Evolutionary conservation across 1,140 invertebrate genomes (phyloP).

Genomic region (Onthophagus taurus): DNA sequence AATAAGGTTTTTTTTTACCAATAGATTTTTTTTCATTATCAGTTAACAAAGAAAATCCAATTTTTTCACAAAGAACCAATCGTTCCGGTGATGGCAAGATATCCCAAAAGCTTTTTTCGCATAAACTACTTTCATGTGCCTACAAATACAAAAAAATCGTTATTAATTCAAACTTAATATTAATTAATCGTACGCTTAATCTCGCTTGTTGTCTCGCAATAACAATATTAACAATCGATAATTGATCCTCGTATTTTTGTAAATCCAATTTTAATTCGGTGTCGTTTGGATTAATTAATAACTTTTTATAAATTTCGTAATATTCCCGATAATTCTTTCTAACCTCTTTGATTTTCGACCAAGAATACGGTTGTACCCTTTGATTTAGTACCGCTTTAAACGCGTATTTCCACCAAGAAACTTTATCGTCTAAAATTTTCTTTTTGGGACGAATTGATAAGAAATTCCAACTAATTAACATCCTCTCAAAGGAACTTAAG

Average conservation of each 20-base stretch:
- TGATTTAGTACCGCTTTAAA: conserved; percentile 63
- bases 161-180: background rate
- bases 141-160: conserved; percentile 12
- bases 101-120: conserved; percentile 51
- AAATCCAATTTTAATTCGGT: conserved; percentile 63
- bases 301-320: conserved; percentile 60
- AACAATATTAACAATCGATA: conserved; percentile 66
- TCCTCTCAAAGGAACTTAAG: conserved; percentile 55
- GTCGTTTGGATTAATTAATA: conserved; percentile 60
- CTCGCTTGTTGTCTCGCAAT: conserved; percentile 73
- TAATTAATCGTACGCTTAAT: conserved; percentile 47
- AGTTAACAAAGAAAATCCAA: conserved; percentile 34
- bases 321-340: conserved; percentile 63
- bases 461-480: conserved; percentile 56
- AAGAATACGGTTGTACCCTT: conserved; percentile 61
- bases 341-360: conserved; percentile 59
- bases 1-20: conserved; percentile 27
- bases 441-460: conserved; percentile 38
- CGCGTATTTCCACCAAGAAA: conserved; percentile 71
- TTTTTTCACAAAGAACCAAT: conserved; percentile 51
- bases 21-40: conserved; percentile 26
- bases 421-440: conserved; percentile 40
- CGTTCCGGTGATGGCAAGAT: conserved; percentile 58
- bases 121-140: conserved; percentile 29
- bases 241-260: conserved; percentile 62